Conservation (phyloP, 2,888 invertebrate genomes). For the Drosophila borealis region DNA sequence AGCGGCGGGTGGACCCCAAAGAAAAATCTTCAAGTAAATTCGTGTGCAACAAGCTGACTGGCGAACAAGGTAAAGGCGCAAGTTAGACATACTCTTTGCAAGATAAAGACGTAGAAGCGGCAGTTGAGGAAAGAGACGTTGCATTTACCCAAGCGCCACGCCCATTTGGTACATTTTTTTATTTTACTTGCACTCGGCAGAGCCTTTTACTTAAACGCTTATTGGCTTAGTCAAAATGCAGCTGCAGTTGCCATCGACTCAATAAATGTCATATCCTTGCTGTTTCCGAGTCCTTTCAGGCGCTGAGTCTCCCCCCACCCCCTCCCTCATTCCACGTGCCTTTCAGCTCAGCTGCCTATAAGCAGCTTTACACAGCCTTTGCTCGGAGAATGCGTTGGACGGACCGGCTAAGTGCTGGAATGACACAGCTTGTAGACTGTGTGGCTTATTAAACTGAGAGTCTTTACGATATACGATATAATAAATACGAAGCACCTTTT, state of each 20-base stretch:
- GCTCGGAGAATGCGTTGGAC: conserved; percentile 1
- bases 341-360: conserved; percentile 33
- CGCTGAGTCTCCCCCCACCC: not conserved
- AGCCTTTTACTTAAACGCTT: conserved; percentile 64
- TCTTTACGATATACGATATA: not conserved
- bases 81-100: not conserved
- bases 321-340: not conserved
- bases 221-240: conserved; percentile 73
- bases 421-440: conserved; percentile 16
- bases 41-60: conserved; percentile 57
- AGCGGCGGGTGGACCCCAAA: not conserved
- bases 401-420: conserved; percentile 23
- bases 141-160: conserved; percentile 14
- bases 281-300: conserved; percentile 12
- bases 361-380: conserved; percentile 55
- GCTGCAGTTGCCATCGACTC: conserved; percentile 57
- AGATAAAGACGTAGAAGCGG: not conserved
- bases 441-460: conserved; percentile 33
- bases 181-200: conserved; percentile 47
- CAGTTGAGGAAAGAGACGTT: not conserved
- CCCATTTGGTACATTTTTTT: conserved; percentile 31
- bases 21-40: conserved; percentile 56
- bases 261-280: conserved; percentile 65
- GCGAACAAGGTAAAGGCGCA: conserved; percentile 29
- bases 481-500: not conserved